Percentiles rank a stretch among this genome's conserved stretches.
Conservation (phyloP, 1,140 invertebrate species). For the Zaprionus camerounensis region DNA sequence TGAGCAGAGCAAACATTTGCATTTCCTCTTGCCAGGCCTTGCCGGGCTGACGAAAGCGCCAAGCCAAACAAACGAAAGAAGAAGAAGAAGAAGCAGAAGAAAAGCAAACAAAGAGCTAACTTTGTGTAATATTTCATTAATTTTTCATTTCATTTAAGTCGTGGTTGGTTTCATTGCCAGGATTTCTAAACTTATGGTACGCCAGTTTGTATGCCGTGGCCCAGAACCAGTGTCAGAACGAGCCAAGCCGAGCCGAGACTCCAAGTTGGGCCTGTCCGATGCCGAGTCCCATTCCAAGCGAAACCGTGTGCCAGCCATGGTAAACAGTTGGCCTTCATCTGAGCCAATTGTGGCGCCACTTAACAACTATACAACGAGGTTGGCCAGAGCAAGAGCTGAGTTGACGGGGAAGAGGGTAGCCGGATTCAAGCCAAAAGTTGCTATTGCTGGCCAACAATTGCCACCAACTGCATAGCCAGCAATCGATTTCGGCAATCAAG, state of each 20-base stretch:
- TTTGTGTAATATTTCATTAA: neutral
- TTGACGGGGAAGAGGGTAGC: neutral
- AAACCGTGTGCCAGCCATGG: constrained; percentile 6
- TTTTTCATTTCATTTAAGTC: neutral
- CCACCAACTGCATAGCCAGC: constrained; percentile 4
- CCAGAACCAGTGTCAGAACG: constrained; percentile 41
- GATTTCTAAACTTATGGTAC: constrained; percentile 17
- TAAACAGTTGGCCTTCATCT: constrained; percentile 31
- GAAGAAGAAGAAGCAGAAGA: neutral
- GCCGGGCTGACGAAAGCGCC: constrained; percentile 27
- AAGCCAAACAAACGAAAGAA: constrained; percentile 1
- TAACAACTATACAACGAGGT: neutral
- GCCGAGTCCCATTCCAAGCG: neutral
- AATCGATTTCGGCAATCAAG: constrained; percentile 54
- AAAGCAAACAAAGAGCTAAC: neutral
- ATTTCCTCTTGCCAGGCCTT: constrained; percentile 52
- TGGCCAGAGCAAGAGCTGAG: neutral
- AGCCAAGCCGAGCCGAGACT: constrained; percentile 10
- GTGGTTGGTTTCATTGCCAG: constrained; percentile 37
- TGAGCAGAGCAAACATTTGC: constrained; percentile 60
- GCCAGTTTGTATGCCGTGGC: constrained; percentile 21
- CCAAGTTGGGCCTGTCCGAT: neutral
- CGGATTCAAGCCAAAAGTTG: neutral
- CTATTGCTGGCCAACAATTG: constrained; percentile 4
- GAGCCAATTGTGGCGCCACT: constrained; percentile 12